These are phyloP conservation scores for Gadopsis bispinosus DNA, from an alignment of 2,797 vertebrate genomes.

Conservation along the genomic window DNA sequence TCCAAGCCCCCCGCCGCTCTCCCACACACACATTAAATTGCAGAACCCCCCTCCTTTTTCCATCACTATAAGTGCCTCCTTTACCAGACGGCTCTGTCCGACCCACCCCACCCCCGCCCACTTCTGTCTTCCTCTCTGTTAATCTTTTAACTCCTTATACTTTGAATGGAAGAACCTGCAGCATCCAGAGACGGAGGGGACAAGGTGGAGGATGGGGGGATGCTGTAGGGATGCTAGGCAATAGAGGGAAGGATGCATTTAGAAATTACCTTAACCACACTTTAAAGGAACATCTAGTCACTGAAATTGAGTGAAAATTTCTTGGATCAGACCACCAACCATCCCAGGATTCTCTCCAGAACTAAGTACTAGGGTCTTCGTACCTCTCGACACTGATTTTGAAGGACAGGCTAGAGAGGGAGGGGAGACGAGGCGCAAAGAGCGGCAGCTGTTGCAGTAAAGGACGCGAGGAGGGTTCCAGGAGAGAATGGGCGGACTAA, in stretches of 20 bases:
- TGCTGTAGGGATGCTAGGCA: slow-evolving; percentile 45
- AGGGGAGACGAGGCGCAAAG: slow-evolving; percentile 20
- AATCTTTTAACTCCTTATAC: slow-evolving; percentile 49
- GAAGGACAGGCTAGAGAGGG: slow-evolving; percentile 44
- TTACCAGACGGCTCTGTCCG: slow-evolving; percentile 56
- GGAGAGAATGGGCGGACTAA: slow-evolving; percentile 87
- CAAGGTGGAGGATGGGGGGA: slow-evolving; percentile 44
- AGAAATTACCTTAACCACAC: slow-evolving; percentile 11
- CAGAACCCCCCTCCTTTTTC: slow-evolving; percentile 61
- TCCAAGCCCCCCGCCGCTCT: slow-evolving; percentile 25
- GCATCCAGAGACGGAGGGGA: slow-evolving; percentile 66
- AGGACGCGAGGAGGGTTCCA: slow-evolving; percentile 54
- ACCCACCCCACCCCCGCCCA: slow-evolving; percentile 70
- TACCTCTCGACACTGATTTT: slow-evolving; percentile 18
- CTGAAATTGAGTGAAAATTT: slow-evolving; percentile 26
- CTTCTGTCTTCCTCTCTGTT: slow-evolving; percentile 40
- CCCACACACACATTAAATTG: slow-evolving; percentile 64
- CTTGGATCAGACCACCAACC: slow-evolving; percentile 15
- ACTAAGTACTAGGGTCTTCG: not conserved
- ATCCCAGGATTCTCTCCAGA: slow-evolving; percentile 5
- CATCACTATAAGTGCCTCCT: slow-evolving; percentile 78
- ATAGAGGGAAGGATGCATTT: slow-evolving; percentile 20
- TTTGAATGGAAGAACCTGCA: slow-evolving; percentile 69
- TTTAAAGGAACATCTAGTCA: slow-evolving; percentile 26
- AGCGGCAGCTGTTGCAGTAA: slow-evolving; percentile 27